These are phyloP conservation scores for Mythimna impura DNA, from an alignment of 2,888 invertebrate species.

Conservation along the genomic window DNA sequence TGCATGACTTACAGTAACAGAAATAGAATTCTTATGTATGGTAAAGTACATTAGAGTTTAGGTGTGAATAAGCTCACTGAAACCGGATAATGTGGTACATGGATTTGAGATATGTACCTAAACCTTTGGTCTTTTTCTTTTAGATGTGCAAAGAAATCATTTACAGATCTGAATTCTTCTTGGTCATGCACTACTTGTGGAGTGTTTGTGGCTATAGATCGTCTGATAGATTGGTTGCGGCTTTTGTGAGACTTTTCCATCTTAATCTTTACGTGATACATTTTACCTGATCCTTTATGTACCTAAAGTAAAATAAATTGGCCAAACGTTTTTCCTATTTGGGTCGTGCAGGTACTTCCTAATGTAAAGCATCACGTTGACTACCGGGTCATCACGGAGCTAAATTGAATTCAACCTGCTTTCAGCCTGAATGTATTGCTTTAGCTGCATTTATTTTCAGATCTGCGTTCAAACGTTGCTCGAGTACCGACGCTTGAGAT, in stretches of 20 bases:
- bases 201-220: not conserved
- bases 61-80: conserved; percentile 8
- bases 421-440: conserved; percentile 13
- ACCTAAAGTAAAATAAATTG: not conserved
- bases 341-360: not conserved
- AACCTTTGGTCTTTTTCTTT: too few species aligned
- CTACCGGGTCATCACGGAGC: not conserved
- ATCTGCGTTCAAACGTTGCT: conserved; percentile 7
- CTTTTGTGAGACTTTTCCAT: not conserved
- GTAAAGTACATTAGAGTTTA: not conserved
- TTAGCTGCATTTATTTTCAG: conserved; percentile 30
- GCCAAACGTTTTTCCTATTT: not conserved
- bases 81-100: not conserved
- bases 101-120: too few species aligned
- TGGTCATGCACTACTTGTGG: not conserved
- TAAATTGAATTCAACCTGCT: not conserved
- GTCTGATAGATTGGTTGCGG: not conserved
- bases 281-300: not conserved
- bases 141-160: not conserved
- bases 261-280: not conserved
- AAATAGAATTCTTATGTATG: conserved; percentile 22
- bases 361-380: not conserved
- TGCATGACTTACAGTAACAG: conserved; percentile 27
- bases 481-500: conserved; percentile 20
- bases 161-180: not conserved